These are phyloP conservation scores for Hemitrygon akajei DNA, from an alignment of 2,797 vertebrate genomes.

Conservation along the genomic window DNA sequence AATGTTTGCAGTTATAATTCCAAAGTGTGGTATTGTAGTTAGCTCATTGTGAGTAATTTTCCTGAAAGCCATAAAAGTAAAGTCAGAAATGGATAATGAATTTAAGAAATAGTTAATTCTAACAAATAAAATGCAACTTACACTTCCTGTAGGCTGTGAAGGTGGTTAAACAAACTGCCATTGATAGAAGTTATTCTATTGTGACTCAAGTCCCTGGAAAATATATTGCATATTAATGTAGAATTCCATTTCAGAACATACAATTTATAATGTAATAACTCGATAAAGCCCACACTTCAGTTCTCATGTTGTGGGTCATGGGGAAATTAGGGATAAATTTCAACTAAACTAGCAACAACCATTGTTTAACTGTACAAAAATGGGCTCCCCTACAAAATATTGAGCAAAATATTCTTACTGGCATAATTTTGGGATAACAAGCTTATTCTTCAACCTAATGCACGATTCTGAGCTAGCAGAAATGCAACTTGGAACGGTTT, in stretches of 20 bases:
- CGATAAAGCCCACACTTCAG: not conserved
- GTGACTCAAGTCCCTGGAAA: constrained; percentile 82
- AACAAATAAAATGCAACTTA: constrained; percentile 58
- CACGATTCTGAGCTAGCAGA: not conserved
- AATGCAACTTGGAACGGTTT: too few species aligned
- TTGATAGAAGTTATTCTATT: constrained; percentile 80
- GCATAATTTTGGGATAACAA: not conserved
- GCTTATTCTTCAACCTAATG: too few species aligned
- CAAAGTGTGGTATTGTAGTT: constrained; percentile 74
- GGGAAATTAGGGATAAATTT: not conserved
- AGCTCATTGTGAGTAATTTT: constrained; percentile 85
- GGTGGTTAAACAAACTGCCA: constrained; percentile 66
- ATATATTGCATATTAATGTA: constrained; percentile 37
- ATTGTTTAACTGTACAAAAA: not conserved
- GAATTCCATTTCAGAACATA: not conserved
- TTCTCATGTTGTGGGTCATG: not conserved
- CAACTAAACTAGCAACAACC: not conserved
- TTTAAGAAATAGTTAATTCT: not conserved
- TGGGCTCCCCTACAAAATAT: not conserved
- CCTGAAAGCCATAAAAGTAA: constrained; percentile 55
- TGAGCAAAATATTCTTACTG: not conserved
- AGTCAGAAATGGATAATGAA: constrained; percentile 33
- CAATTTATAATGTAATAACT: not conserved
- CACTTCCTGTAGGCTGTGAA: constrained; percentile 79
- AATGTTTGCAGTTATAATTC: constrained; percentile 68